Percentiles rank a stretch among this genome's conserved stretches.
Conservation (phyloP, 2,888 invertebrate species). For the Xanthia togata region DNA sequence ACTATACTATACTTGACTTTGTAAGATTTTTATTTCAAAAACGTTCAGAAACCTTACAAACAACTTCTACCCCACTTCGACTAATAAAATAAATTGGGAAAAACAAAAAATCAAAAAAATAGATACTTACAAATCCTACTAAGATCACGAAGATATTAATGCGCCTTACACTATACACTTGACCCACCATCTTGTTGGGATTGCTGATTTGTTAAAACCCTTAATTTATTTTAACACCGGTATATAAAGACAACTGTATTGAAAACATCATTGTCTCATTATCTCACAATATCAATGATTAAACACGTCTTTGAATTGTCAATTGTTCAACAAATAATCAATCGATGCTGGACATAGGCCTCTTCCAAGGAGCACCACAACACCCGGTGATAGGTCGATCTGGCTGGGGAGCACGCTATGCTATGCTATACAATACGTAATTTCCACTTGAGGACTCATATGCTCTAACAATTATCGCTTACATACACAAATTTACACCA, state of each 20-base stretch:
- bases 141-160: conserved; percentile 36
- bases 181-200: conserved; percentile 41
- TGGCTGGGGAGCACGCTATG: not conserved
- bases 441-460: not conserved
- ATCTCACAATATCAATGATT: conserved; percentile 59
- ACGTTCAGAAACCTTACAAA: not conserved
- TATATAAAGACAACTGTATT: conserved; percentile 65
- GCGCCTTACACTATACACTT: conserved; percentile 19
- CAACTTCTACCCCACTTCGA: not conserved
- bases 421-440: not conserved
- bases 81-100: not conserved
- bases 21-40: not conserved
- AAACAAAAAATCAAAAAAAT: not conserved
- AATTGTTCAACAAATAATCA: conserved; percentile 47
- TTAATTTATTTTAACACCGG: conserved; percentile 49
- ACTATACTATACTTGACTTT: not conserved
- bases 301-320: conserved; percentile 59
- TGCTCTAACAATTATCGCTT: not conserved
- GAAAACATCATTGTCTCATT: conserved; percentile 67
- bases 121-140: conserved; percentile 47
- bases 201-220: conserved; percentile 66
- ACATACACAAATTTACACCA: not conserved
- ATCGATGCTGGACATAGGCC: not conserved
- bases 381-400: too few relatives aligned
- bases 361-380: not conserved